Evolutionary conservation across 2,888 invertebrate species (phyloP).

Genomic region (Biston stratarius): DNA sequence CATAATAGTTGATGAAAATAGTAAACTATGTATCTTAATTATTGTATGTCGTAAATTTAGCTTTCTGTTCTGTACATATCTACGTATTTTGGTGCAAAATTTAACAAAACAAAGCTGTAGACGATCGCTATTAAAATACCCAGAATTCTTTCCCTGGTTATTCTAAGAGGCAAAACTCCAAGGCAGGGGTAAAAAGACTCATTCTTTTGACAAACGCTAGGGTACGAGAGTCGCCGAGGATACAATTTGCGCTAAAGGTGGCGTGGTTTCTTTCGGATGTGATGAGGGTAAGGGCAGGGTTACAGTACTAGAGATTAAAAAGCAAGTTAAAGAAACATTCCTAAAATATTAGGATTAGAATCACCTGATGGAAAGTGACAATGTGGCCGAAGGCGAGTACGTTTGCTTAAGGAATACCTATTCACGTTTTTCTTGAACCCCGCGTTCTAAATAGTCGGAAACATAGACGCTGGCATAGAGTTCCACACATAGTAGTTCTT

Average conservation of each 20-base stretch:
- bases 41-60: too few species aligned
- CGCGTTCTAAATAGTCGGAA: too few species aligned
- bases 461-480: too few species aligned
- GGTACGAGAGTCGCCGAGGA: slow-evolving; percentile 57
- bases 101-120: slow-evolving; percentile 12
- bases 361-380: too few species aligned
- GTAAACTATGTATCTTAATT: too few species aligned
- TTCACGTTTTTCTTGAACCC: too few species aligned
- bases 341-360: too few species aligned
- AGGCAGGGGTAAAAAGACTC: slow-evolving; percentile 63
- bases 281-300: slow-evolving; percentile 45
- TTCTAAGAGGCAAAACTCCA: slow-evolving; percentile 34
- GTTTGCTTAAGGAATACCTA: too few species aligned
- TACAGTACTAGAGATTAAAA: slow-evolving; percentile 27
- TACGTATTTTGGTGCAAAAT: not conserved
- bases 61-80: too few species aligned
- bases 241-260: slow-evolving; percentile 72
- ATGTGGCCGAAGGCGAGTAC: too few species aligned
- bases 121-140: slow-evolving; percentile 31
- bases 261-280: slow-evolving; percentile 52
- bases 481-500: too few species aligned
- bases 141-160: slow-evolving; percentile 31
- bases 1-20: not conserved
- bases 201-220: slow-evolving; percentile 74
- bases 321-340: too few species aligned